phyloP scores from a whole-genome alignment of 2,113 vertebrate genomes.

The Catagonus wagneri region DNA sequence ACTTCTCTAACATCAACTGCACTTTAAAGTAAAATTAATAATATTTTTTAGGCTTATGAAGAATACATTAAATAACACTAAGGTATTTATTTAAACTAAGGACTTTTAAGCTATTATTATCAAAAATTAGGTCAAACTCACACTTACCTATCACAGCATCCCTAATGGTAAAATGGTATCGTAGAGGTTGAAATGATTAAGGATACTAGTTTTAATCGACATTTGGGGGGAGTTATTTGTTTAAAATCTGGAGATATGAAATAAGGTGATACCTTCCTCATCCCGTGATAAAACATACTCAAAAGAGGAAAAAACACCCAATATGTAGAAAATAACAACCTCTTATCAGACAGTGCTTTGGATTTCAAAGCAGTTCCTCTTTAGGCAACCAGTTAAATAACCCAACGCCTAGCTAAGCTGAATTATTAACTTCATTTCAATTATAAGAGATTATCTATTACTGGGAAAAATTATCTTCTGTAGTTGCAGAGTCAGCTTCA shows the following conservation, averaged over 20 bases:
- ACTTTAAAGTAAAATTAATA: not conserved
- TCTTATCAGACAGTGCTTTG: not conserved
- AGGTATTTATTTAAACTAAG: conserved; percentile 43
- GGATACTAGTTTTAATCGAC: not conserved
- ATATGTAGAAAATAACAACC: not conserved
- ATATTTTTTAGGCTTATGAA: not conserved
- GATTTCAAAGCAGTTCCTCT: not conserved
- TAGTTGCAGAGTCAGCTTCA: conserved; percentile 70
- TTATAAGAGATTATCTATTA: conserved; percentile 78
- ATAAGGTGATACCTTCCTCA: not conserved
- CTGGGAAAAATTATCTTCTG: conserved; percentile 60
- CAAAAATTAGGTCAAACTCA: not conserved
- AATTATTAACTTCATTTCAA: conserved; percentile 78
- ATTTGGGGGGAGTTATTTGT: not conserved
- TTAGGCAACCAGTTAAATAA: not conserved
- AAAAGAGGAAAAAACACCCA: not conserved
- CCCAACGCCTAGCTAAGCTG: conserved; percentile 60
- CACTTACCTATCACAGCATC: not conserved
- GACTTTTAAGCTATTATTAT: not conserved
- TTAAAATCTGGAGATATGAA: not conserved
- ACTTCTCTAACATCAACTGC: not conserved
- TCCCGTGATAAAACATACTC: not conserved
- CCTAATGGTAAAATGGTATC: not conserved
- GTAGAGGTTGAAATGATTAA: not conserved
- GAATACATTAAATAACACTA: not conserved